Percentiles rank a stretch among this genome's conserved stretches.
phyloP scores from a whole-genome alignment of 1,140 invertebrate species.

The Trichonephila clavata region DNA sequence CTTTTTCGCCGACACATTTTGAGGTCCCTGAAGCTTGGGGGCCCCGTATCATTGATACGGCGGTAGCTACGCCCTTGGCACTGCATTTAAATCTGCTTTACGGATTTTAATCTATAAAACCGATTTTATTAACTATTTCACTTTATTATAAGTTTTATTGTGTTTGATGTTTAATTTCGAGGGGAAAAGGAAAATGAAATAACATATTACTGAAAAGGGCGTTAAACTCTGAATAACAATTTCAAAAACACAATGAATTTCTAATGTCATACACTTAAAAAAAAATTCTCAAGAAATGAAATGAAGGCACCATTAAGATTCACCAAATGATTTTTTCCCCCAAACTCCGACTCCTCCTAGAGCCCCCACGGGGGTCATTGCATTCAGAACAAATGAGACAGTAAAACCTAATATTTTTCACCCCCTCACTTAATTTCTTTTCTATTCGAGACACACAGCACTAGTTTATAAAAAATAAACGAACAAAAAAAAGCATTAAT shows the following conservation, averaged over 20 bases:
- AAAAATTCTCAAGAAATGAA: conserved; percentile 9
- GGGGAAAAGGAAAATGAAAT: too few relatives aligned
- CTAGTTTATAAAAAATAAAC: background rate
- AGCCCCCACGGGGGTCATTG: conserved; percentile 53
- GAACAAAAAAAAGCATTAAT: background rate
- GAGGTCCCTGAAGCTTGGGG: too few relatives aligned
- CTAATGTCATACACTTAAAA: conserved; percentile 8
- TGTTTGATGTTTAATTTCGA: too few relatives aligned
- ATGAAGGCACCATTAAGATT: conserved; percentile 41
- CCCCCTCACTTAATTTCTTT: conserved; percentile 6
- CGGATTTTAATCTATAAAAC: too few relatives aligned
- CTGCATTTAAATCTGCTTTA: too few relatives aligned
- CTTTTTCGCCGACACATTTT: too few relatives aligned
- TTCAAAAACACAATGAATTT: background rate
- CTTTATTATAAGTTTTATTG: too few relatives aligned
- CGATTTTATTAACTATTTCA: too few relatives aligned
- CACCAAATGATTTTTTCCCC: conserved; percentile 46
- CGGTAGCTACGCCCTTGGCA: too few relatives aligned
- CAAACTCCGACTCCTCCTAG: background rate
- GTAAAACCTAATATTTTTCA: conserved; percentile 38
- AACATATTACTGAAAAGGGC: background rate
- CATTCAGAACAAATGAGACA: conserved; percentile 57
- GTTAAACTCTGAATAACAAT: conserved; percentile 20
- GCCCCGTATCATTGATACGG: too few relatives aligned
- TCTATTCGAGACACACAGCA: background rate